Base-by-base conservation (phyloP, 2,113 vertebrate species). In the Saguinus imperator region DNA sequence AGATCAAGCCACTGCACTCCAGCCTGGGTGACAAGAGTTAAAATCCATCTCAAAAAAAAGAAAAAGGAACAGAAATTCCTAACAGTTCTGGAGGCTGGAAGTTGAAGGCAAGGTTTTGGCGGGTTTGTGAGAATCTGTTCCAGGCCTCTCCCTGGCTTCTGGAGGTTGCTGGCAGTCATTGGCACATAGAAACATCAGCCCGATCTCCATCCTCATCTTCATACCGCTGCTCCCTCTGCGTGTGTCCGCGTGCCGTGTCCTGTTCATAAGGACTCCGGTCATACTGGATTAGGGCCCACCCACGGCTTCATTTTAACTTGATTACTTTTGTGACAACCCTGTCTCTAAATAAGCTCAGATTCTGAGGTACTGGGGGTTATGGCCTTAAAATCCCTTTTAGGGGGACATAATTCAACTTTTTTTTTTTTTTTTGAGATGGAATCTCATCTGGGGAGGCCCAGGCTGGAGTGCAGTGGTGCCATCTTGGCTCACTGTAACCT, bases 171-270 rank as follows among this genome's bases (percentile, higher is more conserved):
- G 45, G 76, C 12, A 1, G 9, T 43, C 16, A n/a, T 21, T 25
- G 57, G 18, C 50, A 0, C 25, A 8, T 18, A 23, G 29, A 72
- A 16, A 9, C 55, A 12, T 75, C 77, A 11, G 48, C n/a, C 21
- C 6, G n/a, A 12, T 32, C 55, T 55, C 10, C 23, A 45, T 13
- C 79, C 57, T 89, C 55, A 17, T 10, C 10, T 45, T 32, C 58
- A 35, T 2, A 2, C 21, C 3, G 61, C 3, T 32, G 57, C 37
- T 37, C 27, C 32, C 32, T 1, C 0, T 32, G 58, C 25, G 58
- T 18, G 6, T 1, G 3, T 89, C 23, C 43, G 29, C 37, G 6
- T 57, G 8, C 58, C 27, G 2, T 37, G 45, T 57, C 29, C 32
- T 20, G 89, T 20, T 35, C 23, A 4, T 25, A 18, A 79, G 18